Base-by-base conservation (phyloP, 2,113 vertebrate species). In the Burhinus bistriatus region DNA sequence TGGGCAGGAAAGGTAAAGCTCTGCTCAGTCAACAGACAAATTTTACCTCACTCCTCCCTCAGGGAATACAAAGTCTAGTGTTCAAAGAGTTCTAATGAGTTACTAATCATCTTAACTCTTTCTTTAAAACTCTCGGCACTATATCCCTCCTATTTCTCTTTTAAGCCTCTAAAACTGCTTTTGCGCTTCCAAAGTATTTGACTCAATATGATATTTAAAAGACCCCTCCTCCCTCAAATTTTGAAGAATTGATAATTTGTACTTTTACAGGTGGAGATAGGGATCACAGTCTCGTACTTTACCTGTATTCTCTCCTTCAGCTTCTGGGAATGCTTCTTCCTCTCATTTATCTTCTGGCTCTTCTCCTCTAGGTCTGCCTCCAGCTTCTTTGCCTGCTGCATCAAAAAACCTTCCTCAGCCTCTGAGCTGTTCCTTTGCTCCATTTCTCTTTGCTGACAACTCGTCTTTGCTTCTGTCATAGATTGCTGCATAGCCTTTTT, bases 291-390 rank as follows among this genome's bases (percentile, higher is more conserved):
- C 17, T 89, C 58, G 36, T 38, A 73, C 16, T 34, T 7, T 98
- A 99, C 99, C 99, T 99, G 99, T 75, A 99, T 98, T 91, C 97
- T 97, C 51, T 99, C 99, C 93, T 99, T 99, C 83, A 99, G 98
- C 89, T 99, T 99, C 89, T 98, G 98, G 12, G 98, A 98, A 73
- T 98, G 98, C 64, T 98, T 99, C 97, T 98, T 99, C 95, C 97
- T 98, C 93, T 99, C 99, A 15, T 97, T 98, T 87, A 99, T 97
- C 91, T 98, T 98, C 95, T 98, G 98, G 81, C 98, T 98, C 95
- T 98, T 98, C 73, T 98, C 97, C 68, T 99, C 99, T 84, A 99
- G 93, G 71, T 99, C 99, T 4, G 98, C 98, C 62, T 99, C 99
- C 32, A 99, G 97, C 90, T 98, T 99, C 97, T 98, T 98, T 82